Conservation (phyloP, 2,888 invertebrate species). For the Patella pellucida region DNA sequence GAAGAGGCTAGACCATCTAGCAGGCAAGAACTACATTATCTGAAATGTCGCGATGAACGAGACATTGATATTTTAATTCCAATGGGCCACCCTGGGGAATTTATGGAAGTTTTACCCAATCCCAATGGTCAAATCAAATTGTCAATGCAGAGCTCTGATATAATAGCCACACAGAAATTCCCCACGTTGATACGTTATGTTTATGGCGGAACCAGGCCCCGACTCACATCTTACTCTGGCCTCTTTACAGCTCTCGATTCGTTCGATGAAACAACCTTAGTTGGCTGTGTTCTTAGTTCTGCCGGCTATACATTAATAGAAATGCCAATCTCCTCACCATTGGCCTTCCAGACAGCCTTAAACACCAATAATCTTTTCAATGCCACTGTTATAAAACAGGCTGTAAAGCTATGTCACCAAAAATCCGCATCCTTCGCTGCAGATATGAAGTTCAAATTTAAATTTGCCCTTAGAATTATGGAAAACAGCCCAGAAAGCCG, state of each 20-base stretch:
- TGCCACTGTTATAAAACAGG: constrained; percentile 48
- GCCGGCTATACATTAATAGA: constrained; percentile 51
- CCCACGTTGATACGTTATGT: constrained; percentile 56
- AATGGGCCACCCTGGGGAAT: constrained; percentile 48
- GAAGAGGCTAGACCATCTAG: not conserved
- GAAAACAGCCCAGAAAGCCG: constrained; percentile 32
- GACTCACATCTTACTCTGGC: constrained; percentile 51
- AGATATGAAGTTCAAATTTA: constrained; percentile 58
- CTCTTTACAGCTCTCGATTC: constrained; percentile 57
- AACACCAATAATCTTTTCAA: constrained; percentile 48
- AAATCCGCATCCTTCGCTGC: constrained; percentile 42
- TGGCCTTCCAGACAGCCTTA: constrained; percentile 55
- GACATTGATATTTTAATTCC: constrained; percentile 49
- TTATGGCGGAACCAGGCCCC: constrained; percentile 49
- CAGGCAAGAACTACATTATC: constrained; percentile 37
- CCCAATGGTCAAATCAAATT: constrained; percentile 43
- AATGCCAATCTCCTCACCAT: constrained; percentile 50
- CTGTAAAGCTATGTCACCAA: constrained; percentile 44
- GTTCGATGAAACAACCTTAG: constrained; percentile 52
- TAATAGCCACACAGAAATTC: constrained; percentile 53
- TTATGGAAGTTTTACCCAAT: constrained; percentile 52
- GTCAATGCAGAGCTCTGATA: constrained; percentile 45
- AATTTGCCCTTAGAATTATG: constrained; percentile 52
- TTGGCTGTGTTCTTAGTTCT: constrained; percentile 53
- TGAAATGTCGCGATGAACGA: constrained; percentile 55